Evolutionary conservation across 2,888 invertebrate species (phyloP).

Genomic region (Ormyrus pomaceus): DNA sequence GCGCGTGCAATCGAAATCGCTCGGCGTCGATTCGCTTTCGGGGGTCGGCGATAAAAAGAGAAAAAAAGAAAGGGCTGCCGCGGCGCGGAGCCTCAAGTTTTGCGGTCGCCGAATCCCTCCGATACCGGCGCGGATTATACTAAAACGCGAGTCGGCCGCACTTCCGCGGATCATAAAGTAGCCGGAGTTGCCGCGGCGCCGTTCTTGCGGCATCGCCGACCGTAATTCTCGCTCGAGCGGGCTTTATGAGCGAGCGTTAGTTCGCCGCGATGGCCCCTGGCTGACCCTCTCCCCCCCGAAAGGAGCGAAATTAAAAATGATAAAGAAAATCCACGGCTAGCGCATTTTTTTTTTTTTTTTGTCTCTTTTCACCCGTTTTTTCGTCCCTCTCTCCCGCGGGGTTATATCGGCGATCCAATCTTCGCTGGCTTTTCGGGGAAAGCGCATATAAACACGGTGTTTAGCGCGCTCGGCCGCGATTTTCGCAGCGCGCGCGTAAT

Average conservation of each 20-base stretch:
- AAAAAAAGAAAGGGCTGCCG: not conserved
- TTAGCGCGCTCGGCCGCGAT: no score
- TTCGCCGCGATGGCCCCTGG: slow-evolving; percentile 26
- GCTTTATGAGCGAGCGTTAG: slow-evolving; percentile 65
- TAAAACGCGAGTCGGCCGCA: slow-evolving; percentile 25
- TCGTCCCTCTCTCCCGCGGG: no score
- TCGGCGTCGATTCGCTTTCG: slow-evolving; percentile 15
- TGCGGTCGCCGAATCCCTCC: slow-evolving; percentile 14
- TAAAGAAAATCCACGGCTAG: no score
- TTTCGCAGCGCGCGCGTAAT: no score
- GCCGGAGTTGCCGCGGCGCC: slow-evolving; percentile 28
- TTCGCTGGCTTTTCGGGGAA: no score
- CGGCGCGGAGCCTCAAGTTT: not conserved
- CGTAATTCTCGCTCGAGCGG: slow-evolving; percentile 68
- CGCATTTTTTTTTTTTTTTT: not conserved
- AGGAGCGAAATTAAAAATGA: not conserved
- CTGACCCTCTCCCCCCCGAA: no score
- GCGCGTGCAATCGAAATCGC: not conserved
- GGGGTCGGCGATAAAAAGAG: not conserved
- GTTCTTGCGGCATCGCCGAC: slow-evolving; percentile 61
- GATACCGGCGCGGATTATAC: slow-evolving; percentile 28
- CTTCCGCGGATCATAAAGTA: slow-evolving; percentile 60
- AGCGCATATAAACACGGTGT: no score
- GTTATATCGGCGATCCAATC: no score
- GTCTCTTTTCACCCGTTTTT: not conserved